phyloP scores from a whole-genome alignment of 2,797 vertebrate genomes.

The Tangara arthus region DNA sequence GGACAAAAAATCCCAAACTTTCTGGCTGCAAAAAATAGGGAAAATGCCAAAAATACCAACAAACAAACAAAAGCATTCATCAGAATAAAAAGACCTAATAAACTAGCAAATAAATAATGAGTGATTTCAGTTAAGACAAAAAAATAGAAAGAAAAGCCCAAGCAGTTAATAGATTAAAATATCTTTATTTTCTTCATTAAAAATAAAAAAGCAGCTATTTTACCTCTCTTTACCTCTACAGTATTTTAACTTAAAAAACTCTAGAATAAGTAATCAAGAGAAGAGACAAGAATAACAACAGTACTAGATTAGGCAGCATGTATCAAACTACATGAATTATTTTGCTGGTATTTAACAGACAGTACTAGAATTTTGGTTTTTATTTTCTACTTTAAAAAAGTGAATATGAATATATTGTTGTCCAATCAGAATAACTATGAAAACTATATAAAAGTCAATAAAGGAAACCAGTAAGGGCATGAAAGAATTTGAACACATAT shows the following conservation, averaged over 20 bases:
- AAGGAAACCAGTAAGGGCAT: neutral
- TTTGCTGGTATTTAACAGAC: neutral
- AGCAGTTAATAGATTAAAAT: neutral
- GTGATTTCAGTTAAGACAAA: neutral
- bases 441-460: neutral
- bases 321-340: neutral
- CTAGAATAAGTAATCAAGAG: neutral
- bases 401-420: neutral
- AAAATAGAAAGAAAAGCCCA: neutral
- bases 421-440: neutral
- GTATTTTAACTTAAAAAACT: neutral
- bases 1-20: neutral
- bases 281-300: neutral
- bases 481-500: neutral
- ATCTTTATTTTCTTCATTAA: neutral
- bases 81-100: neutral
- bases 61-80: neutral
- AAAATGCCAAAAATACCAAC: neutral
- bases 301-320: neutral
- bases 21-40: neutral
- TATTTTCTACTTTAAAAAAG: neutral
- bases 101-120: neutral
- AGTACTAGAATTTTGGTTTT: neutral
- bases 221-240: neutral
- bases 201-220: neutral